Evolutionary conservation across 2,113 vertebrate genomes (phyloP).

Genomic region (Alethe diademata): DNA sequence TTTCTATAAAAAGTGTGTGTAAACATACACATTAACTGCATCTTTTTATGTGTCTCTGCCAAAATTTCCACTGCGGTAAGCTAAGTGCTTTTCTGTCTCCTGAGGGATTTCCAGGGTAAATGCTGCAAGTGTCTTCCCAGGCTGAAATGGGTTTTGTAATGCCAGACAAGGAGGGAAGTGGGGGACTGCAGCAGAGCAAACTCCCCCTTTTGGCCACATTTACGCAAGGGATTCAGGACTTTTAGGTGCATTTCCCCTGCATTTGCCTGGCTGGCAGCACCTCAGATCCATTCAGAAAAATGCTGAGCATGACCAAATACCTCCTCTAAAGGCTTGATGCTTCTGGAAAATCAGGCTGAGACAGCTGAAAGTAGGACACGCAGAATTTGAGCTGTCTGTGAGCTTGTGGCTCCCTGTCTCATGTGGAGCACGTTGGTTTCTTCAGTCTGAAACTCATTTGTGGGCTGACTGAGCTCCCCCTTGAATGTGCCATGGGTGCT

Average conservation of each 20-base stretch:
- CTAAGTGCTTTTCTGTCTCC: slow-evolving; percentile 30
- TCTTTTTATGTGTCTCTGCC: not conserved
- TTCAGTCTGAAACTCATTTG: not conserved
- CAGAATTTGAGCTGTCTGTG: not conserved
- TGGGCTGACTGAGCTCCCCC: not conserved
- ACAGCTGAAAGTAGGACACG: slow-evolving; percentile 43
- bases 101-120: not conserved
- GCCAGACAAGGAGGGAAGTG: not conserved
- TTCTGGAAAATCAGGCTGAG: slow-evolving; percentile 52
- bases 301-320: slow-evolving; percentile 6
- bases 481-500: not conserved
- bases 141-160: not conserved
- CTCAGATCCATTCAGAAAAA: not conserved
- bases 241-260: not conserved
- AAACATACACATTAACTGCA: not conserved
- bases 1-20: not conserved
- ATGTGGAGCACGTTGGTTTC: not conserved
- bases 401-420: not conserved
- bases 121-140: not conserved
- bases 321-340: not conserved
- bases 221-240: not conserved
- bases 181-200: not conserved
- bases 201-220: not conserved
- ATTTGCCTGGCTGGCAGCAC: not conserved
- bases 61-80: not conserved